Base-by-base conservation (phyloP, 2,888 invertebrate genomes). In the Drosophila yooni region DNA sequence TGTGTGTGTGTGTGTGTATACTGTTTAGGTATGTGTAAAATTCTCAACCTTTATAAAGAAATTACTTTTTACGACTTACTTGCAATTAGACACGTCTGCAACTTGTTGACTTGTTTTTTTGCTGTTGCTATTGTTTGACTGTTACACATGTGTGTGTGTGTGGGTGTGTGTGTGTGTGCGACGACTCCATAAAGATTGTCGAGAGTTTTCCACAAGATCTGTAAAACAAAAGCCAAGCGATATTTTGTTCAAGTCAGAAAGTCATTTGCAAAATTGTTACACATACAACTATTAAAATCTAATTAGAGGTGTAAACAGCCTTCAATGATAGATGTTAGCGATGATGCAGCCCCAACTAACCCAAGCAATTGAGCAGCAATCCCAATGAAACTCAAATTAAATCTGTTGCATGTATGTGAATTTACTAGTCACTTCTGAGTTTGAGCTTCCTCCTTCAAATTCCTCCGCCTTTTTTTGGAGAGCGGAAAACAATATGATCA, bases 11-110 rank as follows among this genome's bases (percentile, higher is more conserved):
- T 65, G 34, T 34, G 27, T 53, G 31, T 46, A 75, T 38, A 68
- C 51, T 61, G 21, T 43, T 21, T 21, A 43, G 2, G 43, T 21
- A 21, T 43, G 21, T 5, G 21, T 11, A 21, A 43, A 43, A 21
- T n/a, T 40, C n/a, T 40, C 40, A 40, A 40, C n/a, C 2, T 67
- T 67, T 85, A 79, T 76, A 83, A 76, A 80, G 76, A 80, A 81
- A 82, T 81, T 81, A 83, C 83, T 62, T 81, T 75, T 70, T 66
- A 74, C 81, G 70, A 70, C 87, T 82, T 75, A 72, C 87, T 82
- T 74, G 80, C 79, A 80, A 78, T 81, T 80, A 80, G 79, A 79
- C 70, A 62, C 64, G 79, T 75, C 67, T 62, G 52, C 71, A 74
- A 63, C 68, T 74, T 50, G 66, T 68, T 68, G 64, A 54, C 53